Evolutionary conservation across 2,888 invertebrate genomes (phyloP), one percentile per base, ranked within the genome.

Genomic region (Diarsia dahlii): DNA sequence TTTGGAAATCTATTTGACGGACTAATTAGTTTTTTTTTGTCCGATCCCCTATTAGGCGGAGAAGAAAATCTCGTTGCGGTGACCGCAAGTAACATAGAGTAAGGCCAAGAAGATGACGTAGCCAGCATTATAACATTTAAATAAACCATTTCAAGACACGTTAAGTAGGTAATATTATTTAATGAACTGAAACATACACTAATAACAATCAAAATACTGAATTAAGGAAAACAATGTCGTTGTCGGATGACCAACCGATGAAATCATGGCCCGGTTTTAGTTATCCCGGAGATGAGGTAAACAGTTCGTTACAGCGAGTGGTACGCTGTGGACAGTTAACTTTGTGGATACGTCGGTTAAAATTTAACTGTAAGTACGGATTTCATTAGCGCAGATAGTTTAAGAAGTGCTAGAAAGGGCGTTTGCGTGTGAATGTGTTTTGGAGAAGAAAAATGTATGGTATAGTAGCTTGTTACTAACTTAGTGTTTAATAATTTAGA

Each of bases 181-280:
- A 72, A 74, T 63, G 0, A 56, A 58, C 15, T 18, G n/a, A 50
- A 74, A 56, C 52, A 62, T 63, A 71, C 20, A 39, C 20, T 56
- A 18, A 39, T 56, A 18, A 39, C n/a, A 23, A 72, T 76, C 48
- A 52, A 67, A 62, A 84, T 80, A 75, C 58, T n/a, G 45, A 64
- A 56, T 63, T 82, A 78, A 89, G 90, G 86, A 89, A 89, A 87
- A 81, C 20, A 9, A 6, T 34, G 50, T 71, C 52, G 12, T 9
- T 39, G 50, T 71, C 52, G 60, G n/a, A 46, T 62, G 46, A 71
- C 63, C 54, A 63, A 65, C 15, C 74, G 74, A 89, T 87, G 89
- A 89, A 83, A 81, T 89, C 89, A 88, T 87, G 54, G 62, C 39
- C 34, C 63, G 65, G 63, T 68, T 63, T 58, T 74, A 72, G 78